These are phyloP conservation scores for Apis cerana DNA, from an alignment of 1,140 invertebrate species.

Conservation along the genomic window DNA sequence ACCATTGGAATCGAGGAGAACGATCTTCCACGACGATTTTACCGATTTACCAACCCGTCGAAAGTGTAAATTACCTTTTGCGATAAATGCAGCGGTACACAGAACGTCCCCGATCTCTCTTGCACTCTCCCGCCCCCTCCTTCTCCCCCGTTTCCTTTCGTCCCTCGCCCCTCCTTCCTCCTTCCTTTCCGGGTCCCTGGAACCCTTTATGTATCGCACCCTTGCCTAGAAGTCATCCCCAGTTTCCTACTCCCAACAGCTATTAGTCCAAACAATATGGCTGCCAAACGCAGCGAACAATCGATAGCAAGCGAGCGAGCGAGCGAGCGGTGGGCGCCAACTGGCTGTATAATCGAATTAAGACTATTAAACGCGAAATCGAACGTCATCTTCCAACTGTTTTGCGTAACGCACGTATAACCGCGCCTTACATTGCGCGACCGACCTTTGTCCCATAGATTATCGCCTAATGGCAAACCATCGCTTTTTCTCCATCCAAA, in stretches of 20 bases:
- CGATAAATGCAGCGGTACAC: constrained; percentile 61
- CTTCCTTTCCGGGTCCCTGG: constrained; percentile 2
- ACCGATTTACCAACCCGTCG: constrained; percentile 56
- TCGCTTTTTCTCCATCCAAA: neutral
- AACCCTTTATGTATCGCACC: constrained; percentile 60
- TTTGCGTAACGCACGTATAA: neutral
- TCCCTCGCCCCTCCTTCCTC: constrained; percentile 37
- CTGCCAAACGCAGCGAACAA: constrained; percentile 78
- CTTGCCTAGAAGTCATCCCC: constrained; percentile 63
- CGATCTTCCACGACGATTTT: constrained; percentile 44
- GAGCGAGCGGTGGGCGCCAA: constrained; percentile 52
- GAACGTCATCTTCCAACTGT: constrained; percentile 18
- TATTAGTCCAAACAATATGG: constrained; percentile 80
- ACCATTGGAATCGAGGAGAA: neutral
- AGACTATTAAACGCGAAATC: constrained; percentile 63
- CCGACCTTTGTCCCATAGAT: neutral
- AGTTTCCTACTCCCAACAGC: constrained; percentile 74
- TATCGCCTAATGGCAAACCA: neutral
- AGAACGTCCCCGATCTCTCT: constrained; percentile 45
- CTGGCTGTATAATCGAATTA: constrained; percentile 72
- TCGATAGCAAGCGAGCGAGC: constrained; percentile 68
- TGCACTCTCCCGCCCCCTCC: constrained; percentile 30
- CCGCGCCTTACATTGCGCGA: too few relatives aligned
- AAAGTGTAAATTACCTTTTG: constrained; percentile 72
- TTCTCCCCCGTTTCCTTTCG: constrained; percentile 51